phyloP scores from a whole-genome alignment of 1,140 invertebrate genomes.

The Muscidifurax raptorellus region DNA sequence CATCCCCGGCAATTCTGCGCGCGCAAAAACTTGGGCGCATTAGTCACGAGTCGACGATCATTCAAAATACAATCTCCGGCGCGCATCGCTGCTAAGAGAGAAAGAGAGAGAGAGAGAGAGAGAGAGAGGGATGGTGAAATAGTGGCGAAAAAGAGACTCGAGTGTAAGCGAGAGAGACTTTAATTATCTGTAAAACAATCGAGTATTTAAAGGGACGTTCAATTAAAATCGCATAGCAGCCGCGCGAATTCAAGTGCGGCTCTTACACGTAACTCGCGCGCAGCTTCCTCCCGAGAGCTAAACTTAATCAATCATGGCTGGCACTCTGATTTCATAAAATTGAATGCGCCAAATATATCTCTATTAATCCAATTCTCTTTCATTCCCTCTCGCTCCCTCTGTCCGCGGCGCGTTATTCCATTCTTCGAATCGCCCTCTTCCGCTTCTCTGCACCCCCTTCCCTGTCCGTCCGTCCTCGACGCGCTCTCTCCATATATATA shows the following conservation, averaged over 20 bases:
- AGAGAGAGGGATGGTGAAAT: not conserved
- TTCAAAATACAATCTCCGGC: not conserved
- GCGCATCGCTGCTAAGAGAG: not conserved
- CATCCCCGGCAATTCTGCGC: not conserved
- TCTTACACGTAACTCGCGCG: not conserved
- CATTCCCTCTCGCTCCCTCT: not conserved
- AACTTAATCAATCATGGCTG: constrained; percentile 45
- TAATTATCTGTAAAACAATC: constrained; percentile 42
- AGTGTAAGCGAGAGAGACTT: not conserved
- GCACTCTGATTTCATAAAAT: constrained; percentile 40
- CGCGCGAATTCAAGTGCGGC: not conserved
- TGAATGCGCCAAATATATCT: constrained; percentile 42
- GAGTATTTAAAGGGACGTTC: not conserved
- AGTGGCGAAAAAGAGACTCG: not conserved
- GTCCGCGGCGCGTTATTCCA: not conserved
- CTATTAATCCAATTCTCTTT: constrained; percentile 42
- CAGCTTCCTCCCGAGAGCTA: constrained; percentile 10
- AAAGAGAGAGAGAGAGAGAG: too few relatives aligned
- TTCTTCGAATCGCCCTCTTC: not conserved
- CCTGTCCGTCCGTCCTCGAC: not conserved
- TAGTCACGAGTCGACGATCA: constrained; percentile 12
- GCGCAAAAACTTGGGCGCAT: not conserved
- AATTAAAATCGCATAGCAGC: constrained; percentile 17
- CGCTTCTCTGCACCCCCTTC: not conserved
- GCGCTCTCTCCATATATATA: not conserved